phyloP scores from a whole-genome alignment of 2,113 vertebrate genomes.

The Crotalus viridis region DNA sequence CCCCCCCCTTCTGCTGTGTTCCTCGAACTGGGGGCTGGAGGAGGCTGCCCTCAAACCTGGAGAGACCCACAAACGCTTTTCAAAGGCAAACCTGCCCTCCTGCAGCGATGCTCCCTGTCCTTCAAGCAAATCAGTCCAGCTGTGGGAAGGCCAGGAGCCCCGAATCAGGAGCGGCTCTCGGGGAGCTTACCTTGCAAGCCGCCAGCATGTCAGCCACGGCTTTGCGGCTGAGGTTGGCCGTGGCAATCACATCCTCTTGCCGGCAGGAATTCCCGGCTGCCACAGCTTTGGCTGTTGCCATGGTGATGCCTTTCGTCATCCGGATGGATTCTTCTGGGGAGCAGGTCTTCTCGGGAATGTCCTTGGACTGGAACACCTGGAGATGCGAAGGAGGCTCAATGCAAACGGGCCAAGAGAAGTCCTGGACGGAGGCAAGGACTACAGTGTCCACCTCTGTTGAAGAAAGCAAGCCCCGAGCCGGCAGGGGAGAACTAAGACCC shows the following conservation, averaged over 20 bases:
- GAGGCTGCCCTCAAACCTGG: background rate
- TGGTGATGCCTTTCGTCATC: slow-evolving; percentile 98
- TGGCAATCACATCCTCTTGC: slow-evolving; percentile 96
- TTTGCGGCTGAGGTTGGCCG: slow-evolving; percentile 97
- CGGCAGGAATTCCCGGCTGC: slow-evolving; percentile 96
- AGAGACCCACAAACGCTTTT: background rate
- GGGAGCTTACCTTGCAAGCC: slow-evolving; percentile 81
- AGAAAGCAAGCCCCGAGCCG: background rate
- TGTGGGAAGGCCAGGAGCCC: background rate
- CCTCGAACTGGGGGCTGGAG: background rate
- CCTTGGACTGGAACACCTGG: slow-evolving; percentile 92
- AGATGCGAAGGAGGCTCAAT: slow-evolving; percentile 12
- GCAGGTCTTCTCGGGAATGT: slow-evolving; percentile 86
- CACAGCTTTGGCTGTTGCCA: slow-evolving; percentile 95
- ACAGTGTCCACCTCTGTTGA: background rate
- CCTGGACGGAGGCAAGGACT: background rate
- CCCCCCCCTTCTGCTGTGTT: background rate
- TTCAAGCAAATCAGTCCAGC: background rate
- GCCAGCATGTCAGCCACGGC: slow-evolving; percentile 92
- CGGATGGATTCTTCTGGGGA: slow-evolving; percentile 95
- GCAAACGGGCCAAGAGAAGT: background rate
- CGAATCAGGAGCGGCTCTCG: background rate
- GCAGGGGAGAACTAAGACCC: background rate
- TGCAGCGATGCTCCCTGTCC: too few relatives aligned
- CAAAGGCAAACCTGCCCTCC: background rate